A percentile compares a stretch with the other conserved stretches of the same genome.
These are phyloP conservation scores for Tetraodon nigroviridis DNA, from an alignment of 2,113 vertebrate genomes.

Conservation along the genomic window DNA sequence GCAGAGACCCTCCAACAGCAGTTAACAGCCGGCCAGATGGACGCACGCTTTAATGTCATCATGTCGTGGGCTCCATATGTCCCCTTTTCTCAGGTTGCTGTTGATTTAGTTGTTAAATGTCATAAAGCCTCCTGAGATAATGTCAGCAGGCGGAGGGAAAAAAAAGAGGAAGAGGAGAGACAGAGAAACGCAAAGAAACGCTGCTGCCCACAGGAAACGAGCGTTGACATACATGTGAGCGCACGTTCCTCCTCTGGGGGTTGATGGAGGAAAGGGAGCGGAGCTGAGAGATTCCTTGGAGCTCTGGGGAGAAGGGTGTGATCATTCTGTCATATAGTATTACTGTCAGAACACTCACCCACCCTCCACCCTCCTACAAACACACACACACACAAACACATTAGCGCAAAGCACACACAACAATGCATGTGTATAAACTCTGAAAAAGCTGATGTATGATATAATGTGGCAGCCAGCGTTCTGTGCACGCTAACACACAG, in stretches of 20 bases:
- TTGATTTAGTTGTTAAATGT: constrained; percentile 21
- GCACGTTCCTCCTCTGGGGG: constrained; percentile 53
- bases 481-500: constrained; percentile 16
- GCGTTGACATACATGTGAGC: constrained; percentile 63
- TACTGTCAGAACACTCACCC: constrained; percentile 45
- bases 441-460: constrained; percentile 38
- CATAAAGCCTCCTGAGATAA: constrained; percentile 19
- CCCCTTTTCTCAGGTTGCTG: constrained; percentile 14
- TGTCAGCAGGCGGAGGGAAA: constrained; percentile 5
- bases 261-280: constrained; percentile 9
- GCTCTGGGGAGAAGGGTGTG: constrained; percentile 63
- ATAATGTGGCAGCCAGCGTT: constrained; percentile 11
- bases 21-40: constrained; percentile 23
- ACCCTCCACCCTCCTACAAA: constrained; percentile 21
- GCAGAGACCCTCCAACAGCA: constrained; percentile 10
- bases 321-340: constrained; percentile 65
- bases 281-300: constrained; percentile 46
- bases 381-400: constrained; percentile 20
- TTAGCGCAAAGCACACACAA: background rate
- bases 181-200: constrained; percentile 35
- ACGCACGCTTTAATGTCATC: constrained; percentile 28
- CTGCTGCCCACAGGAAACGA: constrained; percentile 53
- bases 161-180: background rate
- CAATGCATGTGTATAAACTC: constrained; percentile 29
- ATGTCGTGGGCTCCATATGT: constrained; percentile 30